Conservation (phyloP, 2,113 vertebrate genomes). For the Oryzias curvinotus region DNA sequence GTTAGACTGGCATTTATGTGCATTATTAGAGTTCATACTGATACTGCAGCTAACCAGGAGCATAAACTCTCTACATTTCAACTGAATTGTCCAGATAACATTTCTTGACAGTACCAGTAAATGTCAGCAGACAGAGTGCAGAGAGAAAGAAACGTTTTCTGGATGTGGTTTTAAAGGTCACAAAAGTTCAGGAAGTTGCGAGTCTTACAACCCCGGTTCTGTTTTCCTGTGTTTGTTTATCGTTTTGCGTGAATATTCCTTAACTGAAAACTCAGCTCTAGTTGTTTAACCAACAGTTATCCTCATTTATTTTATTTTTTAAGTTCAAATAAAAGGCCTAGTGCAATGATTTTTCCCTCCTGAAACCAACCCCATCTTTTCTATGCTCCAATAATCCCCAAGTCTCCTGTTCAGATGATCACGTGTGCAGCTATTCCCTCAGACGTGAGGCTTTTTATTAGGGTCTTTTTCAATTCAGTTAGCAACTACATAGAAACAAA, state of each 20-base stretch:
- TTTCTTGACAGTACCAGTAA: too few relatives aligned
- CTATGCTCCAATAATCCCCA: constrained; percentile 32
- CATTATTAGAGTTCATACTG: too few relatives aligned
- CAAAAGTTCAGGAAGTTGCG: constrained; percentile 12
- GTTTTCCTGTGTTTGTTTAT: constrained; percentile 2
- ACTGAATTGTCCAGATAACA: too few relatives aligned
- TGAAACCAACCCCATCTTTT: background rate
- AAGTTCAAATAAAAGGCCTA: too few relatives aligned
- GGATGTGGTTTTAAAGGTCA: constrained; percentile 3
- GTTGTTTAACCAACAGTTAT: too few relatives aligned
- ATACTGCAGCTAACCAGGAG: too few relatives aligned
- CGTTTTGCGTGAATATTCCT: background rate
- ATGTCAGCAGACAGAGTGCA: background rate
- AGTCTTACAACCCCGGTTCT: background rate
- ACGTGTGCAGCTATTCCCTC: constrained; percentile 35
- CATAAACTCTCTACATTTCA: too few relatives aligned
- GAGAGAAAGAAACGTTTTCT: background rate
- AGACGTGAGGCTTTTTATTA: constrained; percentile 49
- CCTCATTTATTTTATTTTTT: too few relatives aligned
- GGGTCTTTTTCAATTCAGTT: constrained; percentile 25
- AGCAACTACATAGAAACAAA: background rate
- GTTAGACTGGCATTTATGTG: too few relatives aligned
- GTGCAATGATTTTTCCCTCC: too few relatives aligned
- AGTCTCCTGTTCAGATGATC: constrained; percentile 46
- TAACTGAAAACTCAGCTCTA: too few relatives aligned